Evolutionary conservation across 2,888 invertebrate genomes (phyloP).

Genomic region (Aleiodes alternator): DNA sequence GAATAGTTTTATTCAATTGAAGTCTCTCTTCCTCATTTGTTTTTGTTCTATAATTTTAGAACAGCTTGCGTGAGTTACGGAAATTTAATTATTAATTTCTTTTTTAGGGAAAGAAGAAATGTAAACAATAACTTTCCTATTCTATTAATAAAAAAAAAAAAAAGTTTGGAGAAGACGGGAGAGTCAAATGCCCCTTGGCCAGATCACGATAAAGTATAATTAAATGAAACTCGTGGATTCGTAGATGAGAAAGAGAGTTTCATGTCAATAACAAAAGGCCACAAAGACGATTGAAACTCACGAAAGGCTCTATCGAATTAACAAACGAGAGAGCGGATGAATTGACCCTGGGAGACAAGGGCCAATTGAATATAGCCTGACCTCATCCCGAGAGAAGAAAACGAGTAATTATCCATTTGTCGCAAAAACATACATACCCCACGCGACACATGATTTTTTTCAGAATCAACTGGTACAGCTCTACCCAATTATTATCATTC

Average conservation of each 20-base stretch:
- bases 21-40: too few species aligned
- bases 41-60: too few species aligned
- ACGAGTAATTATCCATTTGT: conserved; percentile 44
- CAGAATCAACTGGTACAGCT: not conserved
- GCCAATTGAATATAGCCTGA: conserved; percentile 53
- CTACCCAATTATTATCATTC: too few species aligned
- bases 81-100: too few species aligned
- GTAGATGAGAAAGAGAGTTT: not conserved
- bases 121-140: not conserved
- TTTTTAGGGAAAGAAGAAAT: not conserved
- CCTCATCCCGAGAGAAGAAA: conserved; percentile 43
- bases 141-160: not conserved
- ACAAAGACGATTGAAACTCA: conserved; percentile 37
- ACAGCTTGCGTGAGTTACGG: too few species aligned
- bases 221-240: conserved; percentile 36
- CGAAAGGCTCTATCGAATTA: conserved; percentile 48
- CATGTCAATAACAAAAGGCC: conserved; percentile 36
- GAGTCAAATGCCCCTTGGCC: not conserved
- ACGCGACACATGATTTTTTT: conserved; percentile 2
- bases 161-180: not conserved
- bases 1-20: conserved; percentile 2
- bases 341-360: conserved; percentile 54
- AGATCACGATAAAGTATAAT: conserved; percentile 24
- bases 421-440: conserved; percentile 34
- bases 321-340: conserved; percentile 53